phyloP scores from a whole-genome alignment of 2,797 vertebrate genomes.

The Sebastes kiyomatsui region DNA sequence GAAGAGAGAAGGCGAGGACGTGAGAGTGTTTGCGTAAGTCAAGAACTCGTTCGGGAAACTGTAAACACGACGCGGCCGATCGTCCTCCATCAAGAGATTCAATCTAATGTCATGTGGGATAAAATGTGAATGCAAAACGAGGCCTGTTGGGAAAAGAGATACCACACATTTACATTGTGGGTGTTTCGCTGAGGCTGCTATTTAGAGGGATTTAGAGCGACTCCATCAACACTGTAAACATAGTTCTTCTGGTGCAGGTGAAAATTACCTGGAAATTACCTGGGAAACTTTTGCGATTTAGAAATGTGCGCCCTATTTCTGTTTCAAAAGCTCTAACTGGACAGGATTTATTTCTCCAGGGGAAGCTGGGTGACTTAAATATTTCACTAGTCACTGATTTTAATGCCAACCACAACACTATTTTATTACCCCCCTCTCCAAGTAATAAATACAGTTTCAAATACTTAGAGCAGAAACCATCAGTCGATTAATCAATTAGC shows the following conservation, averaged over 20 bases:
- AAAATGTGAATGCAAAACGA: background rate
- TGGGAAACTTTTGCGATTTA: background rate
- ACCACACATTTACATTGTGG: background rate
- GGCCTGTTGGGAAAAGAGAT: background rate
- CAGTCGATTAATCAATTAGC: too few species aligned
- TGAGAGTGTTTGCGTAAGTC: constrained; percentile 33
- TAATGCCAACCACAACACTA: background rate
- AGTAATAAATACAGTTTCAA: background rate
- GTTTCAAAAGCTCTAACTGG: background rate
- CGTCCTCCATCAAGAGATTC: background rate
- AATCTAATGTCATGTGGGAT: background rate
- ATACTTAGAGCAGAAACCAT: too few species aligned
- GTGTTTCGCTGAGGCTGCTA: background rate
- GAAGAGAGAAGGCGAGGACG: constrained; percentile 1
- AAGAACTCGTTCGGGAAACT: constrained; percentile 13
- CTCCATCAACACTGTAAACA: background rate
- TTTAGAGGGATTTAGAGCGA: background rate
- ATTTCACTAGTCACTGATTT: background rate
- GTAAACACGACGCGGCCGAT: background rate
- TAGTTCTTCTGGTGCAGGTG: background rate
- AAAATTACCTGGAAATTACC: background rate
- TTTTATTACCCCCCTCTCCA: background rate
- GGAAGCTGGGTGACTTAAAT: too few species aligned
- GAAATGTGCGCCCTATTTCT: background rate
- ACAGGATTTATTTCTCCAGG: background rate